phyloP scores from a whole-genome alignment of 2,113 vertebrate genomes.

The Forbesichthys papilliferus region DNA sequence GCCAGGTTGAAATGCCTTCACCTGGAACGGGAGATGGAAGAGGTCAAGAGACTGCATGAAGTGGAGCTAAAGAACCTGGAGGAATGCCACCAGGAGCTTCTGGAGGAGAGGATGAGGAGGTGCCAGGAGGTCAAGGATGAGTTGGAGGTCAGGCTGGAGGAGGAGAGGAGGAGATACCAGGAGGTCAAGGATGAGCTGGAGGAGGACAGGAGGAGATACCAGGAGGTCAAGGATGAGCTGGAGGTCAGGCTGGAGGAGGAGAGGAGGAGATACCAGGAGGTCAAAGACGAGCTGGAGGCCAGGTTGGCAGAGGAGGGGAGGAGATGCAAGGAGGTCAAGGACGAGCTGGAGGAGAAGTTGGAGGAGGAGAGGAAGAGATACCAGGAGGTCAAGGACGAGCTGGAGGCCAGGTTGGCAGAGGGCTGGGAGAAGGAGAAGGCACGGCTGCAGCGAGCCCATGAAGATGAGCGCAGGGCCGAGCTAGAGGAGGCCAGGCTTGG shows the following conservation, averaged over 20 bases:
- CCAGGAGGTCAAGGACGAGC: conserved; percentile 61
- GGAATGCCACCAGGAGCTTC: conserved; percentile 56
- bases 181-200: conserved; percentile 65
- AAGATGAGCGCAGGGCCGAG: conserved; percentile 45
- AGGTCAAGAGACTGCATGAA: conserved; percentile 63
- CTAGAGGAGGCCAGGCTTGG: conserved; percentile 63
- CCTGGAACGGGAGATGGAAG: conserved; percentile 54
- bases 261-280: conserved; percentile 48
- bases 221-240: conserved; percentile 64
- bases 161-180: conserved; percentile 69
- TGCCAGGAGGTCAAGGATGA: conserved; percentile 57
- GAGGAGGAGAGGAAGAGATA: conserved; percentile 72
- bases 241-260: conserved; percentile 51
- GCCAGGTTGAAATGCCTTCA: conserved; percentile 19
- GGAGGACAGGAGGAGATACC: not conserved
- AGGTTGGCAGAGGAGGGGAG: conserved; percentile 69
- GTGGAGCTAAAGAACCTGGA: conserved; percentile 69
- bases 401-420: conserved; percentile 46
- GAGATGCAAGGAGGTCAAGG: conserved; percentile 60
- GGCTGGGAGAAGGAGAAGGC: conserved; percentile 22
- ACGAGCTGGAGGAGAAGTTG: conserved; percentile 63
- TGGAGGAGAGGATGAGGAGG: conserved; percentile 62
- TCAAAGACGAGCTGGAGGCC: conserved; percentile 60
- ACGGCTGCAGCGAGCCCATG: conserved; percentile 8
- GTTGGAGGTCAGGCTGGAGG: conserved; percentile 57